Evolutionary conservation across 2,797 vertebrate species (phyloP).

Genomic region (Sternarchorhynchus goeldii): DNA sequence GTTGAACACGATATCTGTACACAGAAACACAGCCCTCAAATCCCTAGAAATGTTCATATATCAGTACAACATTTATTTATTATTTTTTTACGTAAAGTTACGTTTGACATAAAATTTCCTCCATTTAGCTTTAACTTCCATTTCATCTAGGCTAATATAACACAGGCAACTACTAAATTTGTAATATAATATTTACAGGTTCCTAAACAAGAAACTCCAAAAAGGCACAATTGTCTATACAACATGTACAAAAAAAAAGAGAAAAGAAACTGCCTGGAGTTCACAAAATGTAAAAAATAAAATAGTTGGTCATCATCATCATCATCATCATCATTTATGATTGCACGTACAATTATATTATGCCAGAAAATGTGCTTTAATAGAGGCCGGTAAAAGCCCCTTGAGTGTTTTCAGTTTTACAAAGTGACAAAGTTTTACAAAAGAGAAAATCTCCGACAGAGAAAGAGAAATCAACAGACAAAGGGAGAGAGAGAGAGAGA

Average conservation of each 20-base stretch:
- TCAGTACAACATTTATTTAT: slow-evolving; percentile 93
- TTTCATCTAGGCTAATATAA: slow-evolving; percentile 76
- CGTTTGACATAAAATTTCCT: slow-evolving; percentile 76
- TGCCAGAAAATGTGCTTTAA: slow-evolving; percentile 98
- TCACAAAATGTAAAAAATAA: slow-evolving; percentile 76
- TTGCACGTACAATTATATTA: slow-evolving; percentile 94
- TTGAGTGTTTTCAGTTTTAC: slow-evolving; percentile 85
- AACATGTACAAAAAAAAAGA: slow-evolving; percentile 96
- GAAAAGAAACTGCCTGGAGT: slow-evolving; percentile 75
- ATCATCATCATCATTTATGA: slow-evolving; percentile 82
- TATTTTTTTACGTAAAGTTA: slow-evolving; percentile 66
- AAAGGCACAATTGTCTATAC: slow-evolving; percentile 99
- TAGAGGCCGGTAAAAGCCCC: slow-evolving; percentile 82
- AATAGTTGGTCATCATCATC: slow-evolving; percentile 84
- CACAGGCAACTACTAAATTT: slow-evolving; percentile 90
- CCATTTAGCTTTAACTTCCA: slow-evolving; percentile 63
- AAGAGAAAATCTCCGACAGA: slow-evolving; percentile 43
- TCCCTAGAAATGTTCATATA: slow-evolving; percentile 97
- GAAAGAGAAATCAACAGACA: slow-evolving; percentile 60
- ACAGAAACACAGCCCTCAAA: slow-evolving; percentile 89
- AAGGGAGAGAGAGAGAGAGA: slow-evolving; percentile 51
- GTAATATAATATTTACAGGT: slow-evolving; percentile 93
- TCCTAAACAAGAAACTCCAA: slow-evolving; percentile 93
- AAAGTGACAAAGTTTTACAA: slow-evolving; percentile 81
- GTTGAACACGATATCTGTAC: slow-evolving; percentile 98